Conservation (phyloP, 2,113 vertebrate genomes). For the Lepus timidus region DNA sequence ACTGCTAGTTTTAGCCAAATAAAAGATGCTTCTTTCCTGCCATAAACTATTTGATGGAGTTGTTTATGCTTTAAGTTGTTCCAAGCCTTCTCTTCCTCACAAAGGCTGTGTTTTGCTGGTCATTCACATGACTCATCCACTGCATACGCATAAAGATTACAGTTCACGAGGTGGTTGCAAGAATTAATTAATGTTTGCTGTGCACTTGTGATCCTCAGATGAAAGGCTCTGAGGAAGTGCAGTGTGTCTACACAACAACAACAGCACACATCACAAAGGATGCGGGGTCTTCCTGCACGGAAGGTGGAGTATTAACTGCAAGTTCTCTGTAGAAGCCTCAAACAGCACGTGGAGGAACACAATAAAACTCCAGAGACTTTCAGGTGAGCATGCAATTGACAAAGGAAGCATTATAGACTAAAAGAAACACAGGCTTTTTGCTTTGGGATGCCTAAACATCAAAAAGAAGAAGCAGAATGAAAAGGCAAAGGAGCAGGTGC, state of each 20-base stretch:
- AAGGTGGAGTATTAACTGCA: slow-evolving; percentile 44
- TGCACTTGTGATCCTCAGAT: slow-evolving; percentile 66
- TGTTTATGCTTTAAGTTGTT: slow-evolving; percentile 33
- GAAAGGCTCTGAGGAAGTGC: slow-evolving; percentile 70
- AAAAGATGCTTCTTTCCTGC: slow-evolving; percentile 38
- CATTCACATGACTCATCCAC: slow-evolving; percentile 73
- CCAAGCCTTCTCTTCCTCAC: slow-evolving; percentile 44
- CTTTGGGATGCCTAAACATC: slow-evolving; percentile 18
- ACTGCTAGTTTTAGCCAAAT: slow-evolving; percentile 37
- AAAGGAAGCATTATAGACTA: slow-evolving; percentile 33
- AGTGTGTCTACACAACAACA: slow-evolving; percentile 36
- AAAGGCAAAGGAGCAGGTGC: accelerated
- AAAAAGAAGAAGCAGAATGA: not conserved
- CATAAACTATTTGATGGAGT: slow-evolving; percentile 28
- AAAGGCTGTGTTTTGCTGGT: slow-evolving; percentile 67
- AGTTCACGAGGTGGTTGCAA: slow-evolving; percentile 73
- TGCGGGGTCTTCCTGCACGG: slow-evolving; percentile 41
- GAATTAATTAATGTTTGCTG: slow-evolving; percentile 76
- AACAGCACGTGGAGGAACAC: slow-evolving; percentile 44
- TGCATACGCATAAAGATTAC: slow-evolving; percentile 70
- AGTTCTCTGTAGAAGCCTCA: slow-evolving; percentile 53
- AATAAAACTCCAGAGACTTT: not conserved
- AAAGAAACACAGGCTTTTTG: slow-evolving; percentile 11
- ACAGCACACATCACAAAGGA: slow-evolving; percentile 17
- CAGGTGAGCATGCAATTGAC: not conserved